Evolutionary conservation across 2,888 invertebrate species (phyloP).

Genomic region (Napeogenes sylphis): DNA sequence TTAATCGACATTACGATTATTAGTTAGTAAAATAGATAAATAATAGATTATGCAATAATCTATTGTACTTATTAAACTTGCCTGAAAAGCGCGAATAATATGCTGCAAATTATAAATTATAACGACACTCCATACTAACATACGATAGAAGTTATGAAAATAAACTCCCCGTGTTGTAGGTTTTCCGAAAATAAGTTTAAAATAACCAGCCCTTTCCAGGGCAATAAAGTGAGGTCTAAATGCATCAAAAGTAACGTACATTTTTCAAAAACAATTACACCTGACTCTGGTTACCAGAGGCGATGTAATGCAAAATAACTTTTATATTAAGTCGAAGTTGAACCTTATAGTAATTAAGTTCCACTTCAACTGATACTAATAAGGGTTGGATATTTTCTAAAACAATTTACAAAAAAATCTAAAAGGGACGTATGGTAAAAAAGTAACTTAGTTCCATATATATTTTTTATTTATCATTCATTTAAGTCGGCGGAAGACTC

Average conservation of each 20-base stretch:
- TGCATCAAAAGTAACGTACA: slow-evolving; percentile 41
- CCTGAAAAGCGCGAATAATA: slow-evolving; percentile 53
- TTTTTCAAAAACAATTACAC: background rate
- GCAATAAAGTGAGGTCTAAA: slow-evolving; percentile 57
- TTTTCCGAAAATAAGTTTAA: slow-evolving; percentile 46
- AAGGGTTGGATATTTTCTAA: too few species aligned
- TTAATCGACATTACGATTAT: background rate
- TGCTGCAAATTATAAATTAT: slow-evolving; percentile 58
- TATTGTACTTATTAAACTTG: slow-evolving; percentile 31
- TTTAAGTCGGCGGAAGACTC: too few species aligned
- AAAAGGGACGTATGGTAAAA: too few species aligned
- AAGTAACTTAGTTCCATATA: too few species aligned
- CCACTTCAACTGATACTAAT: too few species aligned
- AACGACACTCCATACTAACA: slow-evolving; percentile 43
- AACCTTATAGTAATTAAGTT: too few species aligned
- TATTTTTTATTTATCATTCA: too few species aligned
- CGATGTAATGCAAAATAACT: background rate
- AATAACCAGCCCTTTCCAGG: slow-evolving; percentile 54
- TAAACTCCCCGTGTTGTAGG: slow-evolving; percentile 35
- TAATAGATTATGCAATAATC: background rate
- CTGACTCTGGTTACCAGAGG: background rate
- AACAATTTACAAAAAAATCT: too few species aligned
- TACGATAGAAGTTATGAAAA: slow-evolving; percentile 45
- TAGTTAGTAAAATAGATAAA: background rate
- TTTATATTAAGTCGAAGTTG: too few species aligned